Evolutionary conservation across 2,797 vertebrate genomes (phyloP), one percentile per base, ranked within the genome.

Genomic region (Cryptoprocta ferox): DNA sequence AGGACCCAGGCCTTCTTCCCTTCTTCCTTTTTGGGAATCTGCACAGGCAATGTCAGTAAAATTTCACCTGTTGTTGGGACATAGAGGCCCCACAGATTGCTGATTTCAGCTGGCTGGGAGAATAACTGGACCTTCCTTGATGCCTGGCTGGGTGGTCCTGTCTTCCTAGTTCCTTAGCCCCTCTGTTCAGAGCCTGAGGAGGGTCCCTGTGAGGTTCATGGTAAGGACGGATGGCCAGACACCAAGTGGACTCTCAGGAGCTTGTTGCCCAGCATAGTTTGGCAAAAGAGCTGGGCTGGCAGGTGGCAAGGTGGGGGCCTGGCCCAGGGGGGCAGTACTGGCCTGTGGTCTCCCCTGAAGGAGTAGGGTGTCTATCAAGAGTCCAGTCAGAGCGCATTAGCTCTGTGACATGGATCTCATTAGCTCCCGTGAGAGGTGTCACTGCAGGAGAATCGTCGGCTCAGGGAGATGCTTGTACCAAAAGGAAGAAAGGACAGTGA

Each of bases 391-490:
- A 99, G 98, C 98, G 94, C 98, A 99, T 99, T 99, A 99, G 99
- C 98, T 98, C 92, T 98, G 98, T 99, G 99, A 99, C 99, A 99
- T 97, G 98, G 98, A 99, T 99, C 99, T 99, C 99, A 99, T 99
- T 99, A 99, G 99, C 98, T 98, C 98, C 98, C 91, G 92, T 98
- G 98, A 99, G 98, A 99, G 98, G 98, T 99, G 99, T 99, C 98
- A 99, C 98, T 99, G 98, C 98, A 98, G 98, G 99, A 99, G 98
- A 99, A 99, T 98, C 98, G 96, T 97, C 98, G 98, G 99, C 98
- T 97, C 96, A 76, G 97, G 87, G 98, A 98, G 97, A 98, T 89
- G 98, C 99, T 99, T 99, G 98, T 98, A 98, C 98, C 99, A 98
- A 98, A 98, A 98, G 98, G 98, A 99, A 99, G 98, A 99, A 99